phyloP scores from a whole-genome alignment of 1,140 invertebrate species.

The Sitobion miscanthi region DNA sequence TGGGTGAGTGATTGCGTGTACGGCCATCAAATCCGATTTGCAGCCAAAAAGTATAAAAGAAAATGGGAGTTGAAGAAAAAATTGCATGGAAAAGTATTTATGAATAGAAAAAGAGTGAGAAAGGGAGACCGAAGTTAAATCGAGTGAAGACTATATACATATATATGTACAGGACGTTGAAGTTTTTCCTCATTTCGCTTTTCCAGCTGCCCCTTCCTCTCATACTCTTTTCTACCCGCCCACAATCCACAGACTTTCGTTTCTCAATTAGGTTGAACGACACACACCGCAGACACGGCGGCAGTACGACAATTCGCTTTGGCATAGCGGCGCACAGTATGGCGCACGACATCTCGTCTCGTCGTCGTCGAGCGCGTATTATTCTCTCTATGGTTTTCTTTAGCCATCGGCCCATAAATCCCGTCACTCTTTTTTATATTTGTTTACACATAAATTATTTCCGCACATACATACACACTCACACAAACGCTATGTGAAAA shows the following conservation, averaged over 20 bases:
- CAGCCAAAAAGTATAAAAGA: not conserved
- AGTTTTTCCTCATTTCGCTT: not conserved
- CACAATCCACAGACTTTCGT: not conserved
- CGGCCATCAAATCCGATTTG: not conserved
- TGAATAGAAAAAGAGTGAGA: not conserved
- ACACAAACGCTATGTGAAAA: not conserved
- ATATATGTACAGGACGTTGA: not conserved
- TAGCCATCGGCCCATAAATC: not conserved
- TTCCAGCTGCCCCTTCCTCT: not conserved
- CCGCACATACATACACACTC: not conserved
- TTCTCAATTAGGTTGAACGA: slow-evolving; percentile 1
- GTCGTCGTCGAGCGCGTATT: not conserved
- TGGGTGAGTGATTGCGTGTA: not conserved
- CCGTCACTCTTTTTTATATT: not conserved
- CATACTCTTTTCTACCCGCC: not conserved
- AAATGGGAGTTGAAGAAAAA: not conserved
- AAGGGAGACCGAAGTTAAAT: not conserved
- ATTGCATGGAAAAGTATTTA: not conserved
- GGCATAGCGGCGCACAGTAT: not conserved
- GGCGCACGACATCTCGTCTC: not conserved
- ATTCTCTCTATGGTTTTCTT: not conserved
- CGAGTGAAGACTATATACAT: slow-evolving; percentile 27
- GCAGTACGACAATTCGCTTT: not conserved
- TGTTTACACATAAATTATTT: not conserved
- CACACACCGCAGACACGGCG: not conserved